phyloP scores from a whole-genome alignment of 2,888 invertebrate genomes.

The Cheilosia grossa region DNA sequence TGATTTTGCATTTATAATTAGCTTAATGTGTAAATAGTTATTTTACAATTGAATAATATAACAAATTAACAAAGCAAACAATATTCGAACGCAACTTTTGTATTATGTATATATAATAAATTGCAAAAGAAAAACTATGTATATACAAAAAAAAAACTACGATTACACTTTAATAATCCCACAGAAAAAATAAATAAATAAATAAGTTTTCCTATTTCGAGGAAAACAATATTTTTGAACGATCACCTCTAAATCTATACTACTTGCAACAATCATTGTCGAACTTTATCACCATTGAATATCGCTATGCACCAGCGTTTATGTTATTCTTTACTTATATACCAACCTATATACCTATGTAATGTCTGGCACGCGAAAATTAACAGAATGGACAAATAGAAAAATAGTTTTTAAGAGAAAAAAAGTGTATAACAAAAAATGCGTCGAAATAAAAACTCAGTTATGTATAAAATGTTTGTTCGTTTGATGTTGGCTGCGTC shows the following conservation, averaged over 20 bases:
- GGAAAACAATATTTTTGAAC: constrained; percentile 47
- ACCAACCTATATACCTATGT: constrained; percentile 27
- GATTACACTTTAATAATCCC: constrained; percentile 34
- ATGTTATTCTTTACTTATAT: constrained; percentile 57
- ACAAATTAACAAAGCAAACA: constrained; percentile 31
- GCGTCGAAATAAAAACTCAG: constrained; percentile 64
- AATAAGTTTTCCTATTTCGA: constrained; percentile 2
- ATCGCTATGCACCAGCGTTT: constrained; percentile 67
- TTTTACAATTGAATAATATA: constrained; percentile 13
- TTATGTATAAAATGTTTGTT: constrained; percentile 20
- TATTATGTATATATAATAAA: constrained; percentile 51
- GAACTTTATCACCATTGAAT: constrained; percentile 53
- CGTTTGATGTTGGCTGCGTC: not conserved
- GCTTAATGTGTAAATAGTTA: constrained; percentile 67
- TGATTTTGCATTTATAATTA: constrained; percentile 53
- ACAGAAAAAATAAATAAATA: constrained; percentile 16
- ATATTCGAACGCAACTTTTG: constrained; percentile 62
- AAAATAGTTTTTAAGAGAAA: constrained; percentile 31
- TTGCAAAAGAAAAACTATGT: constrained; percentile 44
- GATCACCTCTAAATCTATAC: constrained; percentile 60
- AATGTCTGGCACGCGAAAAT: constrained; percentile 52
- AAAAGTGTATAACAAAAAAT: constrained; percentile 61
- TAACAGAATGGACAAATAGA: constrained; percentile 25
- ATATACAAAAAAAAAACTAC: constrained; percentile 33
- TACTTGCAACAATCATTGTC: constrained; percentile 70